These are phyloP conservation scores for Remorina albescens DNA, from an alignment of 2,797 vertebrate genomes.

Conservation along the genomic window DNA sequence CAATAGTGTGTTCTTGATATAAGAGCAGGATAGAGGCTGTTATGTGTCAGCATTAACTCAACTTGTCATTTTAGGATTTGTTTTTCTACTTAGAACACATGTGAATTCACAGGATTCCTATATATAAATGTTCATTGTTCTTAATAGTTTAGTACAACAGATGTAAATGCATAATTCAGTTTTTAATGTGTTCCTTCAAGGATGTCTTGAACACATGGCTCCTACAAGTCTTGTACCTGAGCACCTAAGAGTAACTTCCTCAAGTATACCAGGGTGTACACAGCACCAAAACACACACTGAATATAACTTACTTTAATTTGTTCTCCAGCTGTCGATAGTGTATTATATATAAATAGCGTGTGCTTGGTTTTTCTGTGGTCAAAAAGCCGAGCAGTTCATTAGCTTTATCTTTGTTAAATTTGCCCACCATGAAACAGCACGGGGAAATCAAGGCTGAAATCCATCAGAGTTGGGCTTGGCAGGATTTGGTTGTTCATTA, in stretches of 20 bases:
- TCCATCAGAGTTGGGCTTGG: constrained; percentile 70
- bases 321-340: constrained; percentile 32
- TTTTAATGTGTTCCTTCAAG: constrained; percentile 12
- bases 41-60: neutral
- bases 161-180: neutral
- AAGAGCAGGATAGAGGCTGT: neutral
- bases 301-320: constrained; percentile 37
- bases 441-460: constrained; percentile 72
- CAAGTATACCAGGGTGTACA: constrained; percentile 16
- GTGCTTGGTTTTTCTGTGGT: constrained; percentile 40
- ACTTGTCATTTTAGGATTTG: neutral
- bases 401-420: constrained; percentile 75
- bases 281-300: constrained; percentile 21
- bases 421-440: constrained; percentile 70
- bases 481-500: constrained; percentile 80
- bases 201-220: neutral
- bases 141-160: neutral
- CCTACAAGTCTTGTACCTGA: neutral
- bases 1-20: neutral
- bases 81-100: neutral
- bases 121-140: neutral
- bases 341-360: constrained; percentile 53
- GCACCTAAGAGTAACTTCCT: constrained; percentile 19
- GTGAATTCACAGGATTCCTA: neutral
- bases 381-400: constrained; percentile 66